phyloP scores from a whole-genome alignment of 2,888 invertebrate genomes.

The Fragum whitleyi region DNA sequence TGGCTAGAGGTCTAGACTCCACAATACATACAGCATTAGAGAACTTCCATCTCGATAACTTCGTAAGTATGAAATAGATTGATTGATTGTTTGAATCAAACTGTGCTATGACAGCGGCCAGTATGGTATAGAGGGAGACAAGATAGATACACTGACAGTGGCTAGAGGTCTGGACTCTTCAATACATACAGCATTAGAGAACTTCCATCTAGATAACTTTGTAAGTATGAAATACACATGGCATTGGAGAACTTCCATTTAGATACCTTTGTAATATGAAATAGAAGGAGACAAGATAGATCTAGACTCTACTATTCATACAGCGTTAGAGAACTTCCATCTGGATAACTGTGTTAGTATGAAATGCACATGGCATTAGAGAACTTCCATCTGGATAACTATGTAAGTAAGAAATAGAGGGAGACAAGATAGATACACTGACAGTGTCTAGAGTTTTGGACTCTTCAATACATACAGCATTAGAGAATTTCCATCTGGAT shows the following conservation, averaged over 20 bases:
- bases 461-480: slow-evolving; percentile 91
- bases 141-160: slow-evolving; percentile 89
- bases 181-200: slow-evolving; percentile 89
- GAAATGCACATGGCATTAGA: slow-evolving; percentile 60
- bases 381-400: slow-evolving; percentile 64
- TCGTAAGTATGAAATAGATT: background rate
- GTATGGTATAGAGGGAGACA: slow-evolving; percentile 88
- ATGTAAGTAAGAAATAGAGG: slow-evolving; percentile 86
- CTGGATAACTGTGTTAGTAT: slow-evolving; percentile 33
- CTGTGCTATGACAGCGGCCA: slow-evolving; percentile 63
- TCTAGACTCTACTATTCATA: slow-evolving; percentile 92
- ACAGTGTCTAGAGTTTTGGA: slow-evolving; percentile 90
- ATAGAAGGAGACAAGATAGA: slow-evolving; percentile 89
- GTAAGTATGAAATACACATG: slow-evolving; percentile 14
- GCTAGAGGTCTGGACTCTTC: slow-evolving; percentile 90
- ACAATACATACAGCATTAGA: slow-evolving; percentile 90
- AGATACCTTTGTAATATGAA: slow-evolving; percentile 40
- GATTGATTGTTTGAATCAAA: background rate
- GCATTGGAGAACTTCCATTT: slow-evolving; percentile 71
- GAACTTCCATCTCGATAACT: slow-evolving; percentile 64
- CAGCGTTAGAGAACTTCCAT: slow-evolving; percentile 85
- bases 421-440: slow-evolving; percentile 90
- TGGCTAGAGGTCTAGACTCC: slow-evolving; percentile 90
- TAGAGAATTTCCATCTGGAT: slow-evolving; percentile 74
- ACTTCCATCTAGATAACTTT: slow-evolving; percentile 62